Conservation (phyloP, 1,140 invertebrate genomes). For the Euglossa dilemma region DNA sequence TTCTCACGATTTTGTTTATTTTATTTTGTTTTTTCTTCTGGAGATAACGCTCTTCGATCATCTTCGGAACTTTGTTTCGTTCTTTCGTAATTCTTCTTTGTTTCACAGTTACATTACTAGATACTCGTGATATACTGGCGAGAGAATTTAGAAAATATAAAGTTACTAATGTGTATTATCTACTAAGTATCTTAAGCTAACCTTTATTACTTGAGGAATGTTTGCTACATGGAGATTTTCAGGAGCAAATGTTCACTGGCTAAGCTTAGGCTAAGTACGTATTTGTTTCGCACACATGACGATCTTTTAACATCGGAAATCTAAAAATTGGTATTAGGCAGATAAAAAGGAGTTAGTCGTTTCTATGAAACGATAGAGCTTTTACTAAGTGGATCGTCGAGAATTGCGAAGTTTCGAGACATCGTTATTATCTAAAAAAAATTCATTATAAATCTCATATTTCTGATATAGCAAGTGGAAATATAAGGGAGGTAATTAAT, state of each 20-base stretch:
- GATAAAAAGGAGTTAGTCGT: neutral
- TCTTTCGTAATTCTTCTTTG: neutral
- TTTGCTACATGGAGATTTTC: conserved; percentile 29
- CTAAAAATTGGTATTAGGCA: too few relatives aligned
- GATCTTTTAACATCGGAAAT: neutral
- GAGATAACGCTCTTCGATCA: neutral
- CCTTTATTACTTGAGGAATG: neutral
- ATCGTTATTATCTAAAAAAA: neutral
- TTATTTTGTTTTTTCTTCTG: too few relatives aligned
- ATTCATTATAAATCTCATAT: neutral
- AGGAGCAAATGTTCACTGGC: conserved; percentile 78
- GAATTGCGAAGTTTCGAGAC: neutral
- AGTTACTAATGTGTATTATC: too few relatives aligned
- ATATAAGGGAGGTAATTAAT: neutral
- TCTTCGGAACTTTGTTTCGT: neutral
- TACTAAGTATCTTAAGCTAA: too few relatives aligned
- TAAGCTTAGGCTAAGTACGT: conserved; percentile 80
- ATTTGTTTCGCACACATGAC: conserved; percentile 76
- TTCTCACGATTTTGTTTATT: neutral
- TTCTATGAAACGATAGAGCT: neutral
- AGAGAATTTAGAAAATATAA: neutral
- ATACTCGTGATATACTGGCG: too few relatives aligned
- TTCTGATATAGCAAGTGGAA: conserved; percentile 39
- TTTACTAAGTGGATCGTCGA: conserved; percentile 18
- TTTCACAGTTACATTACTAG: neutral